These are phyloP conservation scores for Neomorphus geoffroyi DNA, from an alignment of 2,797 vertebrate species.

Conservation along the genomic window DNA sequence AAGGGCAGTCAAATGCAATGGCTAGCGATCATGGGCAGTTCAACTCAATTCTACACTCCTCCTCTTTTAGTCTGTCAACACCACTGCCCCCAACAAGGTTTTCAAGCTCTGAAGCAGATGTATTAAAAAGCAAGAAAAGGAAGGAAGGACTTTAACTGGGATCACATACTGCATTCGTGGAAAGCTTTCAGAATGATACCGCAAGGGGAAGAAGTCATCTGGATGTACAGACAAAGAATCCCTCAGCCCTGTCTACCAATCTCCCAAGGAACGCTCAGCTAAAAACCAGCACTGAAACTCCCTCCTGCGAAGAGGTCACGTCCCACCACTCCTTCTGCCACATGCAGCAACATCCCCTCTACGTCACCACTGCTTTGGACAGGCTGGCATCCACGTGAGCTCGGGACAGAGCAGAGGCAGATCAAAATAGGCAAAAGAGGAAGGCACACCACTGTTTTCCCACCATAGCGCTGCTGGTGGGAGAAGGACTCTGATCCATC, in stretches of 20 bases:
- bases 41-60: not conserved
- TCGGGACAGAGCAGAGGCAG: not conserved
- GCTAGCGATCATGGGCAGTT: not conserved
- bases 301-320: not conserved
- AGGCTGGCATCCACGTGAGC: not conserved
- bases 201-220: not conserved
- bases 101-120: not conserved
- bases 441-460: accelerated
- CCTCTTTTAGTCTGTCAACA: not conserved
- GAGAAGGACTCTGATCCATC: not conserved
- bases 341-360: accelerated
- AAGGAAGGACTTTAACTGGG: not conserved
- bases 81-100: not conserved
- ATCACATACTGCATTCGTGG: not conserved
- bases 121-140: not conserved
- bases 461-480: not conserved
- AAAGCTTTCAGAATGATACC: not conserved
- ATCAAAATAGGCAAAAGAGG: not conserved
- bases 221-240: not conserved
- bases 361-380: accelerated
- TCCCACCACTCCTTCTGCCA: not conserved
- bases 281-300: not conserved
- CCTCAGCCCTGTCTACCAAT: not conserved
- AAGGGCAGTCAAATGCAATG: not conserved
- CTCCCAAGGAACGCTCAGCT: not conserved